A percentile compares a stretch with the other conserved stretches of the same genome.
phyloP scores from a whole-genome alignment of 2,113 vertebrate genomes.

The Eurystomus gularis region DNA sequence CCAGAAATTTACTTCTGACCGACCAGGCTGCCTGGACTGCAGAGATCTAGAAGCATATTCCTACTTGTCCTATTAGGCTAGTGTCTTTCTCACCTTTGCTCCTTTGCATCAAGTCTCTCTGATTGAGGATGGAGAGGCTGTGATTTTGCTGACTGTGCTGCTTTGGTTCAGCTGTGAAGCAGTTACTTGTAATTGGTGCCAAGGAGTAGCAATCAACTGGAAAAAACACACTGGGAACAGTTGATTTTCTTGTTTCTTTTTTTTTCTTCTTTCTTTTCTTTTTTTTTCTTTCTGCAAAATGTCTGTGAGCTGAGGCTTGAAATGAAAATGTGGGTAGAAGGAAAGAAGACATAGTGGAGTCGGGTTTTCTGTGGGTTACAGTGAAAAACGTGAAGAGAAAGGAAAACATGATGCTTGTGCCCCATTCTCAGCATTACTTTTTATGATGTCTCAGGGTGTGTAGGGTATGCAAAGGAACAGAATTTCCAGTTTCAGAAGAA shows the following conservation, averaged over 20 bases:
- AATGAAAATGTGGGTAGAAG: constrained; percentile 35
- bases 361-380: background rate
- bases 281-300: background rate
- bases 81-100: constrained; percentile 51
- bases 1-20: constrained; percentile 32
- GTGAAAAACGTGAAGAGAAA: background rate
- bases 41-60: constrained; percentile 3
- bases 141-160: constrained; percentile 36
- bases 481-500: background rate
- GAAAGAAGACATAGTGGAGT: background rate
- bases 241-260: background rate
- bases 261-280: background rate
- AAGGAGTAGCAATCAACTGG: constrained; percentile 34
- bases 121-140: constrained; percentile 1
- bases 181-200: constrained; percentile 57
- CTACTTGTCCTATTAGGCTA: constrained; percentile 31
- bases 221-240: background rate
- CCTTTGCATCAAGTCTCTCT: constrained; percentile 4
- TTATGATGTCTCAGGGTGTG: background rate
- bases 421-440: background rate
- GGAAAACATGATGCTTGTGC: background rate
- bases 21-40: background rate
- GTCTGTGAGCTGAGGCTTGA: constrained; percentile 23
- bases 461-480: background rate
- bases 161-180: constrained; percentile 40